Percentiles rank a stretch among this genome's conserved stretches.
phyloP scores from a whole-genome alignment of 2,888 invertebrate species.

The Aradus depressus region DNA sequence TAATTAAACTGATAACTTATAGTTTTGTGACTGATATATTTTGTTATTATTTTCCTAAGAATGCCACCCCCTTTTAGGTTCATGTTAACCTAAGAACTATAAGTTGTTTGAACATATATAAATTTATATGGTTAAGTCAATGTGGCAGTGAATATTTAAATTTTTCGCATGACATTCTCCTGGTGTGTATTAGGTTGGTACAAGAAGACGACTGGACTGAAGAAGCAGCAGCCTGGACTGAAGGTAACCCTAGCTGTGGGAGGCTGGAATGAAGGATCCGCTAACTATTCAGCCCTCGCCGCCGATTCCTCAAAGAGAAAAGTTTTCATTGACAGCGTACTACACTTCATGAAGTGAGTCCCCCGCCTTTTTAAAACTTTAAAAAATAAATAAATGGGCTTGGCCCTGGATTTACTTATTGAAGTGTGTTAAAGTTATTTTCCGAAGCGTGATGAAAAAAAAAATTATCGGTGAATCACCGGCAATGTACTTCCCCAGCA shows the following conservation, averaged over 20 bases:
- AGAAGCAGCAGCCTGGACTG: constrained; percentile 55
- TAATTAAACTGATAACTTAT: no score
- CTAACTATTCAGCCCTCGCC: constrained; percentile 58
- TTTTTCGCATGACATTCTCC: neutral
- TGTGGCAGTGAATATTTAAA: neutral
- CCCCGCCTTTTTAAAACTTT: neutral
- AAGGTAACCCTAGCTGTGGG: constrained; percentile 69
- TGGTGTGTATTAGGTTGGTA: constrained; percentile 39
- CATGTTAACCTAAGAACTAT: no score
- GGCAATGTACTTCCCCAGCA: no score
- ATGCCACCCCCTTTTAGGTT: no score
- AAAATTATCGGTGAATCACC: no score
- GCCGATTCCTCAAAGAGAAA: constrained; percentile 49
- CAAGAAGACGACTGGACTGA: constrained; percentile 54
- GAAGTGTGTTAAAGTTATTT: no score
- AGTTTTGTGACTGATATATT: no score
- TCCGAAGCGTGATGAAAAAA: no score
- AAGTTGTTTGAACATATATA: neutral
- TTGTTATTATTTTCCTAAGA: no score
- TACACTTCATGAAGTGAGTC: constrained; percentile 52
- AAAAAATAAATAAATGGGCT: neutral
- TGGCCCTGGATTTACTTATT: no score
- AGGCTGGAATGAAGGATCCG: constrained; percentile 84
- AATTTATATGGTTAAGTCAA: neutral
- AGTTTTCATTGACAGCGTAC: constrained; percentile 57